Conservation (phyloP, 2,797 vertebrate species). For the Sandelia bainsii region DNA sequence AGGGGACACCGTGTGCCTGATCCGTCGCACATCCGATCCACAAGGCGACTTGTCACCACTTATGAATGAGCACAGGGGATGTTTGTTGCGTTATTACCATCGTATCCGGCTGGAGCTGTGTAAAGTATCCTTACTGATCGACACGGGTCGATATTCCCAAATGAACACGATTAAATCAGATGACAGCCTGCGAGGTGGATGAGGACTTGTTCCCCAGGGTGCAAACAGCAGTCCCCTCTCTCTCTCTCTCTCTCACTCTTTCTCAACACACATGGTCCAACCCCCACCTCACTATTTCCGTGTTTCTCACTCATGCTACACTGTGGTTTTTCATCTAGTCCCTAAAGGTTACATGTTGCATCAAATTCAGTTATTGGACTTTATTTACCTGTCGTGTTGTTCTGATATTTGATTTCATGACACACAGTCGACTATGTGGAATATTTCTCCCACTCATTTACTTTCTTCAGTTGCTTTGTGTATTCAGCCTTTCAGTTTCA, state of each 20-base stretch:
- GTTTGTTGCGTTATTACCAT: slow-evolving; percentile 30
- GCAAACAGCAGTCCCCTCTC: slow-evolving; percentile 26
- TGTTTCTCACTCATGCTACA: slow-evolving; percentile 61
- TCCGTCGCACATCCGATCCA: slow-evolving; percentile 30
- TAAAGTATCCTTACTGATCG: neutral
- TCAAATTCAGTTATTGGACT: neutral
- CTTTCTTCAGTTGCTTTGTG: slow-evolving; percentile 18
- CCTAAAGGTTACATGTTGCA: neutral
- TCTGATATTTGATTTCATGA: neutral
- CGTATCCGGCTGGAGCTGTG: slow-evolving; percentile 26
- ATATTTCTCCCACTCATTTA: neutral
- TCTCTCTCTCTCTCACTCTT: slow-evolving; percentile 26
- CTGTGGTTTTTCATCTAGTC: slow-evolving; percentile 32
- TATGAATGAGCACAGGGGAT: slow-evolving; percentile 26
- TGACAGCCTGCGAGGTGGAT: slow-evolving; percentile 19
- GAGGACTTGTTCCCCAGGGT: slow-evolving; percentile 32
- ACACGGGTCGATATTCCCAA: slow-evolving; percentile 4
- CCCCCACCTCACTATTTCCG: slow-evolving; percentile 67
- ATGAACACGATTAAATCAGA: neutral
- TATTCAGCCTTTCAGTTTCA: slow-evolving; percentile 20
- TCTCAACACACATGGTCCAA: slow-evolving; percentile 32
- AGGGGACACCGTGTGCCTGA: neutral
- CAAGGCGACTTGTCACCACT: slow-evolving; percentile 27
- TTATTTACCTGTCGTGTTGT: neutral
- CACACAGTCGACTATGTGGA: neutral